Evolutionary conservation across 2,113 vertebrate genomes (phyloP), one percentile per base, ranked within the genome.

Genomic region (Podilymbus podiceps): DNA sequence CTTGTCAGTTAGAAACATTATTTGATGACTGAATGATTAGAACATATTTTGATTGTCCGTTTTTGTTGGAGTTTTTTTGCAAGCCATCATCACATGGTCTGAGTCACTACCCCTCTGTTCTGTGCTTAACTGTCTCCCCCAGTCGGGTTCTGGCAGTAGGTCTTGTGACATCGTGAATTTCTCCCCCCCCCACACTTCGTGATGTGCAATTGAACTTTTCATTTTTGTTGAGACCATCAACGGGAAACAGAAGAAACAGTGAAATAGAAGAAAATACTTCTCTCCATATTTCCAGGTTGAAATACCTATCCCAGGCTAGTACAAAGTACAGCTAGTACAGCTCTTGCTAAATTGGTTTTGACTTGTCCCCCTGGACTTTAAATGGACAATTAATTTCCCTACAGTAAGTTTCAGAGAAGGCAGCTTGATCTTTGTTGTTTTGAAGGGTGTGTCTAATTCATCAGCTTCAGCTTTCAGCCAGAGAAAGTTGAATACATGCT

Each of bases 371-470:
- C 49, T 81, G 71, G 28, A 71, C 27, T 15, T 46, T 6, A 42
- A 93, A 63, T 28, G 86, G 60, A 68, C 68, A 81, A 81, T 89
- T 89, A 76, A 92, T 89, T 83, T 88, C 62, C 66, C 69, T 55
- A 6, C 87, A 76, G 31, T 12, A 21, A 76, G 53, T 62, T 72
- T 95, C 75, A 87, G 94, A 84, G 82, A 69, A 90, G 81, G 85
- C 87, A 89, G 82, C 62, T 91, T 82, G 77, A 88, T 95, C 87
- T 93, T 89, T 95, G 92, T 94, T 95, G 38, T 91, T 96, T 87
- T 96, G 93, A 93, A 96, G 93, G 95, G 93, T 96, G 96, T 92
- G 94, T 91, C 96, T 84, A 96, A 97, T 97, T 93, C 88, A 97
- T 96, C 93, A 88, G 87, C 91, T 73, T 94, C 95, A 96, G 92